Conservation (phyloP, 2,113 vertebrate genomes). For the Artemisiospiza belli region DNA sequence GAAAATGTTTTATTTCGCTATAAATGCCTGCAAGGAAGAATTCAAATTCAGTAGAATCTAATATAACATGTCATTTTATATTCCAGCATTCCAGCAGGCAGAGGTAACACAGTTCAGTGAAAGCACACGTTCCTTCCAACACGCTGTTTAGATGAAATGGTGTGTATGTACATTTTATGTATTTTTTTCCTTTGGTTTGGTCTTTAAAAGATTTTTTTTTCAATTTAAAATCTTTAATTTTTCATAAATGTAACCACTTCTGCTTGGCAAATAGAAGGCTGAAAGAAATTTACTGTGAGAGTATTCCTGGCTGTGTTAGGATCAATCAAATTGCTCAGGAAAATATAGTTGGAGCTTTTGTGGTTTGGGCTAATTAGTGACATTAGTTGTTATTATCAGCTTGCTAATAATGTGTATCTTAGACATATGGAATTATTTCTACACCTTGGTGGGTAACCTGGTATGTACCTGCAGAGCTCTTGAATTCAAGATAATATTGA, state of each 20-base stretch:
- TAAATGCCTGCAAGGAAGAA: not conserved
- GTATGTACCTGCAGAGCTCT: not conserved
- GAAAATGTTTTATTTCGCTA: constrained; percentile 12
- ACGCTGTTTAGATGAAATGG: not conserved
- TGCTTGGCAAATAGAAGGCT: not conserved
- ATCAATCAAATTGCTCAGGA: not conserved
- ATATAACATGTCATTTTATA: constrained; percentile 51
- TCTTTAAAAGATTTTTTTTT: constrained; percentile 22
- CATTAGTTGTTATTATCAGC: not conserved
- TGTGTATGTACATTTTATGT: not conserved
- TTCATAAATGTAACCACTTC: constrained; percentile 31
- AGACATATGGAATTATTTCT: constrained; percentile 1
- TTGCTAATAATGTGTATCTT: not conserved
- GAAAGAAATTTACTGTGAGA: not conserved
- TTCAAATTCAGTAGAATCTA: constrained; percentile 23
- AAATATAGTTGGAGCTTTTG: not conserved
- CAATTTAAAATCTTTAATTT: constrained; percentile 40
- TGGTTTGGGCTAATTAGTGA: not conserved
- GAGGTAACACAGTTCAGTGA: not conserved
- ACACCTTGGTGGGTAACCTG: not conserved
- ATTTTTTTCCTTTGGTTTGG: not conserved
- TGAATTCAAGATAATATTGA: not conserved
- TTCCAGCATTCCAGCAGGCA: constrained; percentile 19
- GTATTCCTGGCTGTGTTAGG: not conserved
- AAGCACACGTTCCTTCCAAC: not conserved